Percentiles rank a stretch among this genome's conserved stretches.
phyloP scores from a whole-genome alignment of 2,113 vertebrate genomes.

The Sander vitreus region DNA sequence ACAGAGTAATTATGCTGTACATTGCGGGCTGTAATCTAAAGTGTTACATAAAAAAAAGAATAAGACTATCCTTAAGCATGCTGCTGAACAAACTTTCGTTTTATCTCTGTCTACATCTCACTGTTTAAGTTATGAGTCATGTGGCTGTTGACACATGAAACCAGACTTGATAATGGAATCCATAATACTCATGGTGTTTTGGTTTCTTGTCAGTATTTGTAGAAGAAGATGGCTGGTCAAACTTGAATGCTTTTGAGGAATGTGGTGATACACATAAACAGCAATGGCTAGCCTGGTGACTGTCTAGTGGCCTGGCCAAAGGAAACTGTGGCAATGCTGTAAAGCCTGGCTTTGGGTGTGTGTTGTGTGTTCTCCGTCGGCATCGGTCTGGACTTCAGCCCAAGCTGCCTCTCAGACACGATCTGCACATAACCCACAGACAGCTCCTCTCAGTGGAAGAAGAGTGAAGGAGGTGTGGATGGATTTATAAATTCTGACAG shows the following conservation, averaged over 20 bases:
- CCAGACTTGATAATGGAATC: slow-evolving; percentile 41
- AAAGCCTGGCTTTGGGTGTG: slow-evolving; percentile 40
- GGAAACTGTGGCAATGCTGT: slow-evolving; percentile 61
- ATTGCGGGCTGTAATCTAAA: too few species aligned
- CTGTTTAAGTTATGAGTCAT: slow-evolving; percentile 47
- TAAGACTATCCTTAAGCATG: not conserved
- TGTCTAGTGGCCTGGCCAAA: slow-evolving; percentile 48
- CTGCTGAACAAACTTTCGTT: not conserved
- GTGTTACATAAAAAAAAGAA: too few species aligned
- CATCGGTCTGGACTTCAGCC: slow-evolving; percentile 68
- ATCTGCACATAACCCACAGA: slow-evolving; percentile 58
- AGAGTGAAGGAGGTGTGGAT: slow-evolving; percentile 45
- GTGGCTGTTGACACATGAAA: slow-evolving; percentile 32
- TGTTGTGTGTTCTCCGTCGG: slow-evolving; percentile 56
- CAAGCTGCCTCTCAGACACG: slow-evolving; percentile 52
- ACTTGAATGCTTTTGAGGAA: slow-evolving; percentile 26
- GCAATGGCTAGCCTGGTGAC: slow-evolving; percentile 39
- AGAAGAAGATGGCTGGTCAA: slow-evolving; percentile 21
- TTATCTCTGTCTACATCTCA: slow-evolving; percentile 36
- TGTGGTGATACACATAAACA: slow-evolving; percentile 39
- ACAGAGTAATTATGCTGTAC: too few species aligned
- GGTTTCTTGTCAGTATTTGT: slow-evolving; percentile 18
- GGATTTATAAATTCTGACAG: slow-evolving; percentile 40
- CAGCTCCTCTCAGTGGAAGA: slow-evolving; percentile 60
- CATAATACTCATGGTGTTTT: slow-evolving; percentile 2